Evolutionary conservation across 2,888 invertebrate species (phyloP).

Genomic region (Hyppa rectilinea): DNA sequence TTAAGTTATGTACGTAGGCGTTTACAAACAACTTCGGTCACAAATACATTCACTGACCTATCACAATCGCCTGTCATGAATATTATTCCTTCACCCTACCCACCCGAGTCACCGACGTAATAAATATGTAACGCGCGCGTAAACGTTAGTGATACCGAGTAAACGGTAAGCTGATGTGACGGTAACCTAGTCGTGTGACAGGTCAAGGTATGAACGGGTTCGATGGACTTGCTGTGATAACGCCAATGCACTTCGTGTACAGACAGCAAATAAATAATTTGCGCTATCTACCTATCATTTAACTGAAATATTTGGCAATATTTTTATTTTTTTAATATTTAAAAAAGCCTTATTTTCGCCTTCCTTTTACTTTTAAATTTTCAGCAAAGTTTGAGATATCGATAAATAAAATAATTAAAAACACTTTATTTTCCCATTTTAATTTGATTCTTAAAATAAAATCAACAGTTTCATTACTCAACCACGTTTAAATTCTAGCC

Average conservation of each 20-base stretch:
- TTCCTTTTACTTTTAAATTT: neutral
- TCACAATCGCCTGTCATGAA: slow-evolving; percentile 62
- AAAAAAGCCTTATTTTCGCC: neutral
- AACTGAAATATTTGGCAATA: neutral
- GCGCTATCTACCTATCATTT: neutral
- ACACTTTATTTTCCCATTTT: neutral
- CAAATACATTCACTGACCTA: slow-evolving; percentile 65
- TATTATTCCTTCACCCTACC: slow-evolving; percentile 54
- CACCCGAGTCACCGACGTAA: slow-evolving; percentile 44
- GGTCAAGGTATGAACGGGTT: slow-evolving; percentile 80
- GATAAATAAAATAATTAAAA: neutral
- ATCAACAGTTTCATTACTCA: too few relatives aligned
- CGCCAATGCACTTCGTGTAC: slow-evolving; percentile 69
- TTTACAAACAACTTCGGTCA: slow-evolving; percentile 53
- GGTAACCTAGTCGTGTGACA: slow-evolving; percentile 69
- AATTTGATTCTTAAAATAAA: neutral
- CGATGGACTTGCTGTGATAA: slow-evolving; percentile 78
- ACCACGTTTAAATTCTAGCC: neutral
- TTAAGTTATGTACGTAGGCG: slow-evolving; percentile 46
- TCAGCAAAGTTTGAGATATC: neutral
- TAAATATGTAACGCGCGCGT: slow-evolving; percentile 62
- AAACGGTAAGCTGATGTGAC: slow-evolving; percentile 50
- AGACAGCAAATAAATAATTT: slow-evolving; percentile 59
- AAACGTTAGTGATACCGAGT: slow-evolving; percentile 53
- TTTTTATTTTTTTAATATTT: neutral